Conservation (phyloP, 2,888 invertebrate genomes). For the Sepiola atlantica region DNA sequence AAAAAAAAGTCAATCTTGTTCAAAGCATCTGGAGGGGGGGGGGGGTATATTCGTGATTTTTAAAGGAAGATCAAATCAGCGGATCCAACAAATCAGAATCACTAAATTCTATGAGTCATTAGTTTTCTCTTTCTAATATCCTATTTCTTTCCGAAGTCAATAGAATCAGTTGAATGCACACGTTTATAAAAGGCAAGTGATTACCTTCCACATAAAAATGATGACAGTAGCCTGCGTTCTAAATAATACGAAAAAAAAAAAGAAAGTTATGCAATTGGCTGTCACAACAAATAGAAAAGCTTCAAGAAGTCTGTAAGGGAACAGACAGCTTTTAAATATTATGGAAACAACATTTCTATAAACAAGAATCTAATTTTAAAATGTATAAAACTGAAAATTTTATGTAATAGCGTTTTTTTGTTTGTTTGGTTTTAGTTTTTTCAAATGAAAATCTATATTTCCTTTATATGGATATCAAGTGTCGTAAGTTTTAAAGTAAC, state of each 20-base stretch:
- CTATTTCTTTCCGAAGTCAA: background rate
- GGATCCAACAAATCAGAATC: background rate
- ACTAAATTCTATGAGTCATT: background rate
- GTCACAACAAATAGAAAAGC: background rate
- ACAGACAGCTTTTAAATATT: background rate
- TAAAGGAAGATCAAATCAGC: background rate
- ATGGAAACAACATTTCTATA: background rate
- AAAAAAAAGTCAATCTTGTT: background rate
- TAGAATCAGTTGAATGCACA: background rate
- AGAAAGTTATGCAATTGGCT: background rate
- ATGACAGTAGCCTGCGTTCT: background rate
- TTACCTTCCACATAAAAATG: background rate
- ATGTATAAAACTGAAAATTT: background rate
- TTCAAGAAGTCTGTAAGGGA: background rate
- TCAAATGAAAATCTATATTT: too few species aligned
- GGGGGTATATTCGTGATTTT: background rate
- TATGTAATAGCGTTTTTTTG: too few species aligned
- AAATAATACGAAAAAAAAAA: background rate
- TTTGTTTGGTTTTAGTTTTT: too few species aligned
- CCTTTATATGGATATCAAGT: too few species aligned
- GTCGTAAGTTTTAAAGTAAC: too few species aligned
- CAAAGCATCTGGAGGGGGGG: background rate
- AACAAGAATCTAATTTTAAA: background rate
- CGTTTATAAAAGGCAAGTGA: background rate
- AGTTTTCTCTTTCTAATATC: background rate